Evolutionary conservation across 2,113 vertebrate genomes (phyloP), one percentile per base, ranked within the genome.

Genomic region (Podocnemis expansa): DNA sequence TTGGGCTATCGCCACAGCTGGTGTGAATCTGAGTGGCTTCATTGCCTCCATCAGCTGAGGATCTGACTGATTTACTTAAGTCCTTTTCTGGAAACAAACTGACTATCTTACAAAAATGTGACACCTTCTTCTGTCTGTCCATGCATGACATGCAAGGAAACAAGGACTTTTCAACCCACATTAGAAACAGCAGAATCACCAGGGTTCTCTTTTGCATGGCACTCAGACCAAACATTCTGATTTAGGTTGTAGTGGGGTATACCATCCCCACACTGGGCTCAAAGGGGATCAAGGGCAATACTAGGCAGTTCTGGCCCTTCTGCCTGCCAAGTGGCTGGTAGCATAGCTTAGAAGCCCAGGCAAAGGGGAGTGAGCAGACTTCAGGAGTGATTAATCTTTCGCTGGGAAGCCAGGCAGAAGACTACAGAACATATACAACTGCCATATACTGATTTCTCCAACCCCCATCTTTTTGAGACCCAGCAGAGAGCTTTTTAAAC

Each of bases 11-110:
- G 51, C 27, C 16, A n/a, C 29, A 85, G n/a, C 78, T 52, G 83
- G 10, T 52, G 21, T 0, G 1, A n/a, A 41, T 52, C 38, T 41
- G 10, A 29, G 52, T 81, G 38, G 0, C 60, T 83, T 14, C 60
- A 0, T 0, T 58, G 89, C 51, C 80, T 45, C 63, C 0, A 13
- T 43, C 22, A 43, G 22, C 24, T 75, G 70, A 25, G 41, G 22
- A 0, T 24, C 58, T 84, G 73, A 67, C 45, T 45, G 4, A 0
- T 52, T 70, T 83, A 73, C 90, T 43, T 17, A 43, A 8, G 45
- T 16, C 4, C 0, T 2, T 27, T 31, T 70, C 75, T 91, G 75
- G 82, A 38, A 82, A 45, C 25, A 43, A 17, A 0, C 0, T 4
- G 27, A 94, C 49, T 45, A 73, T 3, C 73, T 24, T 56, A 34